Percentiles rank a stretch among this genome's conserved stretches.
Evolutionary conservation across 2,113 vertebrate species (phyloP).

Genomic region (Microtus richardsoni): DNA sequence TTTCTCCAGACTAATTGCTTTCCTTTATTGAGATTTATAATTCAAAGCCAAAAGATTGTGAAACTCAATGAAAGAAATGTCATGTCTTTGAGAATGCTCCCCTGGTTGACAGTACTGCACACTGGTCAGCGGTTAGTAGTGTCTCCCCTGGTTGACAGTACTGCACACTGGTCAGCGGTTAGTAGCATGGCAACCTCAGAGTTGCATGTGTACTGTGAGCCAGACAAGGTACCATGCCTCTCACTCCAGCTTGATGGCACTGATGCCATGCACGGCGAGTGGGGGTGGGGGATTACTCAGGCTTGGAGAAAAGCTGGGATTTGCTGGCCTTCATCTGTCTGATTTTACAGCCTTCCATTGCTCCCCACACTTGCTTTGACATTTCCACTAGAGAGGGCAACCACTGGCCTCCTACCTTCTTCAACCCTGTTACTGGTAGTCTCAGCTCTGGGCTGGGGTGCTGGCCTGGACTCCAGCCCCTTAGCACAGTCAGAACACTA

Average conservation of each 20-base stretch:
- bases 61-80: background rate
- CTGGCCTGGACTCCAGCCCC: background rate
- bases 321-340: background rate
- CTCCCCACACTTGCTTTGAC: background rate
- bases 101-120: background rate
- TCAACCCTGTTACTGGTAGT: background rate
- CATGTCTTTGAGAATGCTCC: background rate
- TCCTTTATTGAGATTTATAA: background rate
- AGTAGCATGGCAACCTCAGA: background rate
- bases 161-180: fast-evolving
- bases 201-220: background rate
- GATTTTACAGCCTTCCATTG: background rate
- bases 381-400: background rate
- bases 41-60: background rate
- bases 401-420: background rate
- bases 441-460: background rate
- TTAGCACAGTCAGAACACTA: background rate
- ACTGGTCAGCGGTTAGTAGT: fast-evolving
- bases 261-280: too few relatives aligned
- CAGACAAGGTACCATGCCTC: fast-evolving
- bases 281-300: too few relatives aligned
- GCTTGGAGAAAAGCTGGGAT: background rate
- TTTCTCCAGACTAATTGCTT: background rate
- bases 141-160: too few relatives aligned
- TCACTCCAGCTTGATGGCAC: background rate